Base-by-base conservation (phyloP, 2,797 vertebrate genomes). In the Coendou prehensilis region DNA sequence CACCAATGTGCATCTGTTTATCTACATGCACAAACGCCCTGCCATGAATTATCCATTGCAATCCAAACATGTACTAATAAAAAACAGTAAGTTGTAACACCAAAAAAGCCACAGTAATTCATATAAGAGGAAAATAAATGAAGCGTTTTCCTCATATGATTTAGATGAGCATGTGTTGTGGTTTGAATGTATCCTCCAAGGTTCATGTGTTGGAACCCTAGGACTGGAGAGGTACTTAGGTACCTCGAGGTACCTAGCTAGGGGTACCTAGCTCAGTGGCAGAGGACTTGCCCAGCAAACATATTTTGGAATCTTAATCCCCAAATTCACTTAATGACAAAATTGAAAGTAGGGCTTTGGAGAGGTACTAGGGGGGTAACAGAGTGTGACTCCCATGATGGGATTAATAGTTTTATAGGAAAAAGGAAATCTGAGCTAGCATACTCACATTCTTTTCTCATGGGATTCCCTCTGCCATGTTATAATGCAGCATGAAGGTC, bases 401-500 rank as follows among this genome's bases (percentile, higher is more conserved):
- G 9, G 22, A 64, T 37, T 37, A 56, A 37, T 14, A 23, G 9
- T 6, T 50, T 56, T 18, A 54, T 26, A 41, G 61, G 23, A 37
- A 14, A 17, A 52, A 17, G 9, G 37, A 28, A 5, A 13, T 11
- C 67, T 37, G 50, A 45, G 22, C 26, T 57, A 11, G 23, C 57
- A n/a, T 45, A 9, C 0, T 28, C 22, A 37, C 54, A 4, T 11
- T 63, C 9, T 41, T 37, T 64, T 47, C 5, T 2, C 52, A 3
- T 28, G 11, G 9, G 4, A 28, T 22, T 5, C 11, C 4, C 22
- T 59, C 54, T 13, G 37, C 1, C 28, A 15, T 10, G 37, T 18
- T 28, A 11, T 7, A 28, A 0, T 18, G 28, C 6, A 37, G 4
- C 20, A 15, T 2, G 17, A 9, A n/a, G 20, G 6, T n/a, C 41